These are phyloP conservation scores for Microtus richardsoni DNA, from an alignment of 2,113 vertebrate genomes.

Conservation along the genomic window DNA sequence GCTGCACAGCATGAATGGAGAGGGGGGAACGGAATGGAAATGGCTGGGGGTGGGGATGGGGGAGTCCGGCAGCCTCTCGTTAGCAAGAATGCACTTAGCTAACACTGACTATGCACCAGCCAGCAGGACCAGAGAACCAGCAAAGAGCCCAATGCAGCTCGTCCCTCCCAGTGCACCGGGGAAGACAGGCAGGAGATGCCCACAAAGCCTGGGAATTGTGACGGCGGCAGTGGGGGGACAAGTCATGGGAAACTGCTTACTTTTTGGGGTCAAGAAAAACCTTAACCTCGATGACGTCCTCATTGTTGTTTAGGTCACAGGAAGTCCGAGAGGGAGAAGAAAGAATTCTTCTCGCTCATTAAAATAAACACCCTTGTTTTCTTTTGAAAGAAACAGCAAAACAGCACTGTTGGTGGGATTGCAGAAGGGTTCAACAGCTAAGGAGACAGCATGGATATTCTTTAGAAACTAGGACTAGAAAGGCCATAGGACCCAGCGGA, in stretches of 20 bases:
- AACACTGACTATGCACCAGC: not conserved
- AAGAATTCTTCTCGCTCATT: not conserved
- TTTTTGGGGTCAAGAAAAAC: not conserved
- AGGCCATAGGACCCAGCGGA: not conserved
- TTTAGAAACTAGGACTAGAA: not conserved
- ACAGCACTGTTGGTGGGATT: not conserved
- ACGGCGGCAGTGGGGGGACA: not conserved
- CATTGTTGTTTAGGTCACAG: not conserved
- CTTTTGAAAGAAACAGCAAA: slow-evolving; percentile 26
- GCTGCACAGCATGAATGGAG: not conserved
- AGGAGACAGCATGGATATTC: not conserved
- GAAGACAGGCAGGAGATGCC: not conserved
- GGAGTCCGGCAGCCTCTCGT: not conserved
- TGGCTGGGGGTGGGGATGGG: not conserved
- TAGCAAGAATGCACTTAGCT: not conserved
- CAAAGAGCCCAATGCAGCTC: not conserved
- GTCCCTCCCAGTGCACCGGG: not conserved
- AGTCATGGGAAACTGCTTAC: not conserved
- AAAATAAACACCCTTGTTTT: slow-evolving; percentile 31
- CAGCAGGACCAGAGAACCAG: not conserved
- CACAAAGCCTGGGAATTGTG: not conserved
- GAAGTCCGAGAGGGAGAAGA: not conserved
- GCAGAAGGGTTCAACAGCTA: not conserved
- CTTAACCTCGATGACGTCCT: not conserved
- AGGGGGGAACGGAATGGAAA: not conserved